Evolutionary conservation across 2,888 invertebrate species (phyloP), one percentile per base, ranked within the genome.

Genomic region (Thysanoteuthis rhombus): DNA sequence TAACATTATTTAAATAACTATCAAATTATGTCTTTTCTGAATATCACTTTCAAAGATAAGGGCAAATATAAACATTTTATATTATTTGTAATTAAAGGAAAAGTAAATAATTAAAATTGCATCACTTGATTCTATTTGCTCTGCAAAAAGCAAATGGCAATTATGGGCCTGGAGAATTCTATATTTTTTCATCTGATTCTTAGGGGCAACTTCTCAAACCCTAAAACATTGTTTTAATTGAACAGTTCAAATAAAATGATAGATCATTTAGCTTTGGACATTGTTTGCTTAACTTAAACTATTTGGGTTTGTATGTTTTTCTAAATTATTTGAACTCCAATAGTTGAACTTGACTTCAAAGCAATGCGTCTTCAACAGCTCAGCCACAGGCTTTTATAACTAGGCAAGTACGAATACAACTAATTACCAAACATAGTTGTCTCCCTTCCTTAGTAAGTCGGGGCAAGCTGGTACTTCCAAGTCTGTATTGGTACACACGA

Each of bases 401-500:
- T 12, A 5, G n/a, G 75, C n/a, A n/a, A n/a, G 36, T 75, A 36
- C n/a, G 12, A 75, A 25, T 75, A 36, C n/a, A n/a, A 75, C 75
- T 75, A 75, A 75, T 75, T 75, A 75, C n/a, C 75, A 75, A 75
- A 75, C 75, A 75, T 75, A n/a, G 75, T 75, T 75, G 75, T n/a
- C 12, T 75, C 75, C 75, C 75, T 75, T 75, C n/a, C 75, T 75
- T 75, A 75, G n/a, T 75, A 75, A 75, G 75, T 75, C 36, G 36
- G 1, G 36, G n/a, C n/a, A n/a, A 75, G 36, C 12, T 75, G n/a
- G 75, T 75, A 75, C n/a, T 75, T 75, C n/a, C n/a, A n/a, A 19
- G 10, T 58, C 25, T 28, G 28, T 12, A 75, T 75, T 75, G n/a
- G 75, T n/a, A 75, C n/a, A n/a, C n/a, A 75, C 16, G 3, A n/a